Evolutionary conservation across 2,888 invertebrate genomes (phyloP).

Genomic region (Plagodis pulveraria): DNA sequence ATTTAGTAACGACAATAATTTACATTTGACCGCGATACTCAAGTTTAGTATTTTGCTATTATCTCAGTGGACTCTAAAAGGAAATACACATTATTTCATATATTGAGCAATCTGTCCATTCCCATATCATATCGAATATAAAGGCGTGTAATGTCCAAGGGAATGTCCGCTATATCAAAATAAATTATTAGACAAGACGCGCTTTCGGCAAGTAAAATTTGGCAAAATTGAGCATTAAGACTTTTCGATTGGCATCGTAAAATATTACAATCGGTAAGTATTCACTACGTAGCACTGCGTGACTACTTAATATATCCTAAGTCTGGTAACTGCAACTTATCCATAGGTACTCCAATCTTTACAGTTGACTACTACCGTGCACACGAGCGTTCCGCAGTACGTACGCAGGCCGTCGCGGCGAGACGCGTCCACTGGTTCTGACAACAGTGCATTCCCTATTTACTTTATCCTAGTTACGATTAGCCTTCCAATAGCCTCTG

Average conservation of each 20-base stretch:
- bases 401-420: slow-evolving; percentile 19
- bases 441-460: slow-evolving; percentile 29
- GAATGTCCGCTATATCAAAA: slow-evolving; percentile 59
- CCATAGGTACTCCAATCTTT: slow-evolving; percentile 66
- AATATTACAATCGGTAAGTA: slow-evolving; percentile 65
- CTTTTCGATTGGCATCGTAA: slow-evolving; percentile 78
- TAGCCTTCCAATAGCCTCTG: slow-evolving; percentile 36
- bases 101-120: slow-evolving; percentile 75
- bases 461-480: slow-evolving; percentile 28
- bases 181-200: slow-evolving; percentile 74
- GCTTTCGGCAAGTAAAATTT: slow-evolving; percentile 82
- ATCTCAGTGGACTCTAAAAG: slow-evolving; percentile 55
- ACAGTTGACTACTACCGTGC: slow-evolving; percentile 20
- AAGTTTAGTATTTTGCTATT: slow-evolving; percentile 58
- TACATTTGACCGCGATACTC: slow-evolving; percentile 61
- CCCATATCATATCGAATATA: slow-evolving; percentile 48
- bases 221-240: slow-evolving; percentile 85
- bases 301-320: slow-evolving; percentile 73
- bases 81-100: slow-evolving; percentile 60
- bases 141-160: slow-evolving; percentile 48
- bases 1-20: slow-evolving; percentile 66
- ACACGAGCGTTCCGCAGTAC: not conserved
- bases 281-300: slow-evolving; percentile 71
- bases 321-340: slow-evolving; percentile 81
- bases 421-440: slow-evolving; percentile 20